Evolutionary conservation across 2,113 vertebrate species (phyloP).

Genomic region (Uropsilus gracilis): DNA sequence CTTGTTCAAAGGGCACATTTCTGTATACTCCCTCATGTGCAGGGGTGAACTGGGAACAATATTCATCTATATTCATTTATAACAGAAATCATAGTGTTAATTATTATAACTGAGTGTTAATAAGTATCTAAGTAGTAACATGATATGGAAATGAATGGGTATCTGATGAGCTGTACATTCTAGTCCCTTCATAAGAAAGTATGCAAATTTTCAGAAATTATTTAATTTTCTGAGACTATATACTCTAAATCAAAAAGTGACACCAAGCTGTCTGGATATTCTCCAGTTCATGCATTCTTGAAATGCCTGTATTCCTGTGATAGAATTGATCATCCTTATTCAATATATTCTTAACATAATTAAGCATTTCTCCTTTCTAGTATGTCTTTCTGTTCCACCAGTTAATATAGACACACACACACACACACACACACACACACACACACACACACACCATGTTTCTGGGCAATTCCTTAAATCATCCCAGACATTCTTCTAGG

Average conservation of each 20-base stretch:
- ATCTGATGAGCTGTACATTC: not conserved
- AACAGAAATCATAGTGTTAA: conserved; percentile 39
- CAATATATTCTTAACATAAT: not conserved
- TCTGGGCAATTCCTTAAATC: conserved; percentile 59
- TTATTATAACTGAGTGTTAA: conserved; percentile 34
- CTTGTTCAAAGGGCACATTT: conserved; percentile 70
- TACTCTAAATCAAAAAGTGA: conserved; percentile 72
- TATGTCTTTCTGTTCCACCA: not conserved
- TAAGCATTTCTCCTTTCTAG: not conserved
- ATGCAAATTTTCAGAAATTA: conserved; percentile 35
- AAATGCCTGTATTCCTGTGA: not conserved
- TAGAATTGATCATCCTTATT: not conserved
- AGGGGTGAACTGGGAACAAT: conserved; percentile 52
- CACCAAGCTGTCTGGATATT: conserved; percentile 51
- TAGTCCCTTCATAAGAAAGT: not conserved
- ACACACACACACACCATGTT: not conserved
- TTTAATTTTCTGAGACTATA: conserved; percentile 68
- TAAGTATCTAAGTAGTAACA: not conserved
- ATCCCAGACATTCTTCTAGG: conserved; percentile 46
- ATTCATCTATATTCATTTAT: conserved; percentile 61
- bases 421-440: not conserved
- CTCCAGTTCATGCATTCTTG: not conserved
- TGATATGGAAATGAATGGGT: not conserved
- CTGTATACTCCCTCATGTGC: conserved; percentile 55
- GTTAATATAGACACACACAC: not conserved